phyloP scores from a whole-genome alignment of 2,888 invertebrate genomes.

The Phaonia tiefii region DNA sequence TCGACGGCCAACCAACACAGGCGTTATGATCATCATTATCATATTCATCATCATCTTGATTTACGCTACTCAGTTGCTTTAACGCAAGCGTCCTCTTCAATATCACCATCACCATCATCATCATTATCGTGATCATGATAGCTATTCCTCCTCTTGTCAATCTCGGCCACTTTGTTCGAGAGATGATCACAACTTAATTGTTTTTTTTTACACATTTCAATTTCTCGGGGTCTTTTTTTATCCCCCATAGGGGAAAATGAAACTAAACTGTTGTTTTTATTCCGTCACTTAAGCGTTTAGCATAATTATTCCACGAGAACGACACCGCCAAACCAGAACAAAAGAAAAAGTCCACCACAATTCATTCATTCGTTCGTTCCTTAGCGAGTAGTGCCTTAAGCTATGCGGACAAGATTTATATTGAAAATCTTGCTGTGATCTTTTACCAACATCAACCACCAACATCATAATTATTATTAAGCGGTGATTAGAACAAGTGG shows the following conservation, averaged over 20 bases:
- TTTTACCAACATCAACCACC: slow-evolving; percentile 38
- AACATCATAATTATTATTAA: slow-evolving; percentile 47
- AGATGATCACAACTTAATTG: slow-evolving; percentile 62
- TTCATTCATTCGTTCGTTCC: too few species aligned
- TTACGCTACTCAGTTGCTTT: not conserved
- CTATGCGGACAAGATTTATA: not conserved
- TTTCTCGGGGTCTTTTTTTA: slow-evolving; percentile 24
- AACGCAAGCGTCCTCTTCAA: not conserved
- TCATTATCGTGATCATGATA: too few species aligned
- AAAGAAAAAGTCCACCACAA: slow-evolving; percentile 37
- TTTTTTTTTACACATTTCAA: slow-evolving; percentile 11
- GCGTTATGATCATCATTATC: not conserved
- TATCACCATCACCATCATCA: not conserved
- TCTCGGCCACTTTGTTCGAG: slow-evolving; percentile 11
- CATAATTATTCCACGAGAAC: slow-evolving; percentile 40
- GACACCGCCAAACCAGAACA: not conserved
- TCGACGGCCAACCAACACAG: not conserved
- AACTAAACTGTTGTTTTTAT: slow-evolving; percentile 59
- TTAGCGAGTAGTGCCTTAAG: too few species aligned
- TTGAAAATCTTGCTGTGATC: not conserved
- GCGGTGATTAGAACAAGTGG: slow-evolving; percentile 34
- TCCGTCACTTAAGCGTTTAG: slow-evolving; percentile 48
- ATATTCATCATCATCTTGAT: not conserved
- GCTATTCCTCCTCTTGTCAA: not conserved
- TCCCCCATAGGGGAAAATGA: slow-evolving; percentile 11